Evolutionary conservation across 2,113 vertebrate genomes (phyloP).

Genomic region (Chaetura pelagica): DNA sequence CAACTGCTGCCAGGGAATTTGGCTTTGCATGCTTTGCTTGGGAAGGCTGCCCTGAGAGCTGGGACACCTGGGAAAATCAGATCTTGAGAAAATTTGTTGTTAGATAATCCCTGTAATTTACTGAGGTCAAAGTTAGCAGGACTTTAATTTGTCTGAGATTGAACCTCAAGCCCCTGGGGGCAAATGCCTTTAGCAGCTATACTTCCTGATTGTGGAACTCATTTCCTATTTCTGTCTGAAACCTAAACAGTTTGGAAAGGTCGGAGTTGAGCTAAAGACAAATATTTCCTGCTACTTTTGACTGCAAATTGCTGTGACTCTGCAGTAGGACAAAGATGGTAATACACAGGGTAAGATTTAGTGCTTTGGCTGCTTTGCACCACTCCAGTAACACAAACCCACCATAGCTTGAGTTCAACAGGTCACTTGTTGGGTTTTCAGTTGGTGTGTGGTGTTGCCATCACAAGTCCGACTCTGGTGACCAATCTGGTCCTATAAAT

Average conservation of each 20-base stretch:
- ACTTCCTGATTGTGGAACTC: slow-evolving; percentile 63
- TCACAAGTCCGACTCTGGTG: background rate
- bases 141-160: slow-evolving; percentile 56
- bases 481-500: background rate
- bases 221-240: slow-evolving; percentile 68
- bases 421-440: background rate
- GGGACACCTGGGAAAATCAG: slow-evolving; percentile 23
- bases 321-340: background rate
- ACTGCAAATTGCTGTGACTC: background rate
- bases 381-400: background rate
- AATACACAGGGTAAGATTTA: background rate
- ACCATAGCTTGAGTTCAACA: background rate
- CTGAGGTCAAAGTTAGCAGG: slow-evolving; percentile 22
- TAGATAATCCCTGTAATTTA: slow-evolving; percentile 35
- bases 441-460: background rate
- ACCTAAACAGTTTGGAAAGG: slow-evolving; percentile 59
- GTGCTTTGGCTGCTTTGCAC: background rate
- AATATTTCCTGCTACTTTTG: slow-evolving; percentile 50
- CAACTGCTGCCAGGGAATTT: background rate
- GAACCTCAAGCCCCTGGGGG: slow-evolving; percentile 16
- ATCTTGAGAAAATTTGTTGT: slow-evolving; percentile 40
- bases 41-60: background rate
- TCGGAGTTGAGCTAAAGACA: slow-evolving; percentile 56
- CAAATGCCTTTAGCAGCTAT: slow-evolving; percentile 60
- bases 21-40: background rate